Conservation (phyloP, 1,140 invertebrate genomes). For the Achroia grisella region DNA sequence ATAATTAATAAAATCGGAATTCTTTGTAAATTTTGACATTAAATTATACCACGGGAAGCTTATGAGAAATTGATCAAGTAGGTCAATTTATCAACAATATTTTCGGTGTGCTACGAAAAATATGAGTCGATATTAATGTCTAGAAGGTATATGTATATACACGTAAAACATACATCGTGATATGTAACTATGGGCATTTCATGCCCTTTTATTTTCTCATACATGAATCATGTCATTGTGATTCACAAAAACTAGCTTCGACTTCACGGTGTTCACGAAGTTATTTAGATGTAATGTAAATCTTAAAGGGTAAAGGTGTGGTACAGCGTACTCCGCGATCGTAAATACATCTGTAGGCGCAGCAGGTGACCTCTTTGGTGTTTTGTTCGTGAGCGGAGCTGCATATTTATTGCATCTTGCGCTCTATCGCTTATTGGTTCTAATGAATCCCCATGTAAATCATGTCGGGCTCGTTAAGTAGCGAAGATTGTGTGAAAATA, state of each 20-base stretch:
- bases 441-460: constrained; percentile 21
- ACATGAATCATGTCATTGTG: no score
- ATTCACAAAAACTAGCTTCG: constrained; percentile 3
- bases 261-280: constrained; percentile 30
- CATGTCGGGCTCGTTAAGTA: constrained; percentile 7
- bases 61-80: no score
- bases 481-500: not conserved
- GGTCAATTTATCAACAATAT: no score
- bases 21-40: no score
- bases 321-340: constrained; percentile 39
- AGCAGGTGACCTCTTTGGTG: constrained; percentile 61
- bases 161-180: no score
- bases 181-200: no score
- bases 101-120: no score
- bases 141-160: no score
- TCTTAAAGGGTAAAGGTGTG: constrained; percentile 62
- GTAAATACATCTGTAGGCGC: constrained; percentile 63
- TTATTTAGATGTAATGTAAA: constrained; percentile 56
- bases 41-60: no score
- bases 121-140: no score
- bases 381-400: constrained; percentile 51
- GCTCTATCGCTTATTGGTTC: constrained; percentile 24
- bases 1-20: no score
- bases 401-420: constrained; percentile 49
- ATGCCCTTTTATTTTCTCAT: no score